Conservation (phyloP, 2,113 vertebrate genomes). For the Athene noctua region DNA sequence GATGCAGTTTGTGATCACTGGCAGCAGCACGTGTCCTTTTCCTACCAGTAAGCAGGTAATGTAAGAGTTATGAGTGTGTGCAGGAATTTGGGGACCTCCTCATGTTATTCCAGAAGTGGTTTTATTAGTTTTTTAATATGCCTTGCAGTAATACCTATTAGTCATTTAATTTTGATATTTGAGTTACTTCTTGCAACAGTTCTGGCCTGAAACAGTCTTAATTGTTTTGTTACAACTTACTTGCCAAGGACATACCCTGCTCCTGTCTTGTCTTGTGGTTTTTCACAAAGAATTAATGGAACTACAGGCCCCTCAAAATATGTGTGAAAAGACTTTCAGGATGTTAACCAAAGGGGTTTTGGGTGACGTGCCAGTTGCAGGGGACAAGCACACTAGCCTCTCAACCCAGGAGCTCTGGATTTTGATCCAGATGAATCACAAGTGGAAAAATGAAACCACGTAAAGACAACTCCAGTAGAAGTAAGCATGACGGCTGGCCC, state of each 20-base stretch:
- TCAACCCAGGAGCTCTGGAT: neutral
- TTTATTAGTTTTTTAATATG: neutral
- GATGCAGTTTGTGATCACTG: neutral
- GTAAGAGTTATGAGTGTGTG: neutral
- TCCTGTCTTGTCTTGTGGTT: neutral
- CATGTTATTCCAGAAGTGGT: accelerated
- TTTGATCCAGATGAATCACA: neutral
- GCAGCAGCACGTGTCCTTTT: neutral
- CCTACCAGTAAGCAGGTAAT: neutral
- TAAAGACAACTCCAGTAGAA: neutral
- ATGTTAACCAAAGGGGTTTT: neutral
- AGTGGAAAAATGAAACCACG: neutral
- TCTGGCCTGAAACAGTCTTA: neutral
- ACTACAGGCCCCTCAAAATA: neutral
- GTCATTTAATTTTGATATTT: neutral
- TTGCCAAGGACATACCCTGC: neutral
- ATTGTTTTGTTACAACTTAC: neutral
- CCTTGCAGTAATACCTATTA: neutral
- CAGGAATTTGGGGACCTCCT: neutral
- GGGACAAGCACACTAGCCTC: neutral
- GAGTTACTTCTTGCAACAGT: conserved; percentile 7
- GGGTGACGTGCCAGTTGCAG: neutral
- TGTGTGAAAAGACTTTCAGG: neutral
- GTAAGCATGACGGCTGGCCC: neutral
- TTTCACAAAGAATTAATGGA: neutral